Conservation (phyloP, 2,113 vertebrate species). For the Pandion haliaetus region DNA sequence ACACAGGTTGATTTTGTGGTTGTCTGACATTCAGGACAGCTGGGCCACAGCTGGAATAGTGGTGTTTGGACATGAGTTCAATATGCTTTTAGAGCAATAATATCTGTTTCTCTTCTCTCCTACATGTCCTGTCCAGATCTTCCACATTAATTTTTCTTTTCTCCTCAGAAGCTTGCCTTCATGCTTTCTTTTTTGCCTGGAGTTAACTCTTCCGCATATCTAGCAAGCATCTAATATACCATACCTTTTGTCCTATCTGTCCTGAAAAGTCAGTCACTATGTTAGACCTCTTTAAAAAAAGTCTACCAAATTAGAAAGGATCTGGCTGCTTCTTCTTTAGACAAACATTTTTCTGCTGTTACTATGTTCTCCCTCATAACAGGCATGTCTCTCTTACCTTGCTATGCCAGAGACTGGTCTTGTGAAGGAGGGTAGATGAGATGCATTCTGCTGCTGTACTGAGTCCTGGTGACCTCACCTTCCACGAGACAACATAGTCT, state of each 20-base stretch:
- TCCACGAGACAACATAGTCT: neutral
- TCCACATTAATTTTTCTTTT: neutral
- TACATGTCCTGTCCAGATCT: neutral
- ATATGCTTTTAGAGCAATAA: neutral
- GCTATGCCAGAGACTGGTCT: neutral
- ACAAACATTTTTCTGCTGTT: neutral
- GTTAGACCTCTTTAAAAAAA: neutral
- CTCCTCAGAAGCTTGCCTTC: neutral
- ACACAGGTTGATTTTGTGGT: neutral
- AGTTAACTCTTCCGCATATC: neutral
- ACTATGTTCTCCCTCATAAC: neutral
- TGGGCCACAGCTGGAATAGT: neutral
- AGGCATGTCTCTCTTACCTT: neutral
- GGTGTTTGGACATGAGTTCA: neutral
- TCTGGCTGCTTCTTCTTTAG: neutral
- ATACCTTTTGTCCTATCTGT: neutral
- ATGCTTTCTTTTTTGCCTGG: neutral
- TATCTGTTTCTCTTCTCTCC: neutral
- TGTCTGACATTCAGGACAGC: neutral
- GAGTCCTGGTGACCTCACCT: neutral
- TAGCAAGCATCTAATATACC: neutral
- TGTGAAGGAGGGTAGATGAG: accelerated
- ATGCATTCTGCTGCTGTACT: neutral
- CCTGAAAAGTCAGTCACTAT: neutral
- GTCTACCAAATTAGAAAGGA: neutral